phyloP scores from a whole-genome alignment of 2,888 invertebrate genomes.

The Pyrocoelia pectoralis region DNA sequence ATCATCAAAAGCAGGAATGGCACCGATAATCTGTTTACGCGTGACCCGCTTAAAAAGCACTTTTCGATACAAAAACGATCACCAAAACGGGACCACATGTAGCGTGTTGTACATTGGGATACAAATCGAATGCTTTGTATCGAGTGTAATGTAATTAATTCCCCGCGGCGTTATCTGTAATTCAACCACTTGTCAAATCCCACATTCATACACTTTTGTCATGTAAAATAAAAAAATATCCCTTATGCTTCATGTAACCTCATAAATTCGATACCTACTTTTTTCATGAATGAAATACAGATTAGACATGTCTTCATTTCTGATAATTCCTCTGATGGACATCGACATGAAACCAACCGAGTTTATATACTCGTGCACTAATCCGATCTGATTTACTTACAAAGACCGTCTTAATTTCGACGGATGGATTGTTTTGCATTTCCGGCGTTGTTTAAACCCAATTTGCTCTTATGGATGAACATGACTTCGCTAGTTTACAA shows the following conservation, averaged over 20 bases:
- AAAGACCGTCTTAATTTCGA: neutral
- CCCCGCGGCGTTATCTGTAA: constrained; percentile 47
- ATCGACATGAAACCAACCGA: neutral
- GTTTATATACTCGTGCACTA: neutral
- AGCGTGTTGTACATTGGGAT: constrained; percentile 31
- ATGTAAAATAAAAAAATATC: constrained; percentile 28
- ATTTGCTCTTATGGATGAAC: neutral
- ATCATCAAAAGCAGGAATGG: constrained; percentile 28
- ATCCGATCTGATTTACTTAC: neutral
- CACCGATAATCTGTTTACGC: constrained; percentile 43
- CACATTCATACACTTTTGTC: constrained; percentile 35
- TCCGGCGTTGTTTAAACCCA: neutral
- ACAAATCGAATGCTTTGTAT: constrained; percentile 51
- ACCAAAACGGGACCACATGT: constrained; percentile 35
- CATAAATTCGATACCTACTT: constrained; percentile 22
- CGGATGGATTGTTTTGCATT: neutral
- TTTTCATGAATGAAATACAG: neutral
- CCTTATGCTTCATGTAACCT: constrained; percentile 13
- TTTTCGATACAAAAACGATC: constrained; percentile 35
- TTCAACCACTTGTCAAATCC: constrained; percentile 43
- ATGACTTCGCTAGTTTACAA: neutral
- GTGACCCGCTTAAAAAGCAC: constrained; percentile 39
- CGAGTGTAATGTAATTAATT: constrained; percentile 49
- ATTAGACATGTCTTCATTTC: neutral
- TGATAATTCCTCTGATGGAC: neutral